These are phyloP conservation scores for Chondrilla cf. caribensis DNA, from an alignment of 37 sponge, comb jelly and placozoan species.

Conservation along the genomic window DNA sequence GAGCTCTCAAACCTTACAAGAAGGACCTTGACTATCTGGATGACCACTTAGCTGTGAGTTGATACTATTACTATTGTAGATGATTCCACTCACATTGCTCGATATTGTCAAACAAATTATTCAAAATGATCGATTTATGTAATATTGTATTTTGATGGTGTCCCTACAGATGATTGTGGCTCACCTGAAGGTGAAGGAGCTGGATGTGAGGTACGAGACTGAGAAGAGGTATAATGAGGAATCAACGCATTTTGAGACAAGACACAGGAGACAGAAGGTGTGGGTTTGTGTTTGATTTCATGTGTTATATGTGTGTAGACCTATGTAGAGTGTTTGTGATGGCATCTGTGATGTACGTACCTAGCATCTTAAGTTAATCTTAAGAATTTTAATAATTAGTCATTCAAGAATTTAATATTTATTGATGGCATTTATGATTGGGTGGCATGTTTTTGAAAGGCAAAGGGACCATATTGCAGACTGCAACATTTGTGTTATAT, in stretches of 20 bases:
- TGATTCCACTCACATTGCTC: too few relatives aligned
- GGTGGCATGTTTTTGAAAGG: neutral
- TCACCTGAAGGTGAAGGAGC: slow-evolving; percentile 54
- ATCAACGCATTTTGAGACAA: slow-evolving; percentile 41
- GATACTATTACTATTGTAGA: too few relatives aligned
- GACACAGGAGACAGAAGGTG: slow-evolving; percentile 62
- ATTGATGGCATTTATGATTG: neutral
- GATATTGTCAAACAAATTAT: too few relatives aligned
- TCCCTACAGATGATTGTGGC: neutral
- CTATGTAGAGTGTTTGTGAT: too few relatives aligned
- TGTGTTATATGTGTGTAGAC: neutral
- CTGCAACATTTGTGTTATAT: neutral
- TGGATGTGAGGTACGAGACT: slow-evolving; percentile 66
- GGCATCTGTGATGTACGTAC: too few relatives aligned
- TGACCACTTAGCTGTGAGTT: slow-evolving; percentile 68
- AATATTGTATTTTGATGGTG: too few relatives aligned
- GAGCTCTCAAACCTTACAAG: slow-evolving; percentile 75
- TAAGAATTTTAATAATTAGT: too few relatives aligned
- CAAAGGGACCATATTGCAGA: neutral
- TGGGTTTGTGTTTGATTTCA: neutral
- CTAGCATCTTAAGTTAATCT: too few relatives aligned
- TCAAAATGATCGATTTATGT: too few relatives aligned
- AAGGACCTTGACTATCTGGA: slow-evolving; percentile 82
- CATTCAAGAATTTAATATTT: neutral
- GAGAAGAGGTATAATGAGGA: slow-evolving; percentile 59